A percentile compares a stretch with the other conserved stretches of the same genome.
phyloP scores from a whole-genome alignment of 2,888 invertebrate genomes.

The Pterobdella sp. region DNA sequence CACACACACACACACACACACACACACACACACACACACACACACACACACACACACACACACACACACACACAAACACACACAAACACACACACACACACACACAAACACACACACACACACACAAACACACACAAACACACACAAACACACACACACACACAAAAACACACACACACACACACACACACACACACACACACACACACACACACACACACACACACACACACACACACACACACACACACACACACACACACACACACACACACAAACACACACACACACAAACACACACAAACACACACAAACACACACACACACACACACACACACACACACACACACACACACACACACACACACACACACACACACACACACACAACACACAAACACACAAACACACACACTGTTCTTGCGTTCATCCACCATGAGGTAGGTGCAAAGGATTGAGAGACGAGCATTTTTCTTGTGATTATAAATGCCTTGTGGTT shows the following conservation, averaged over 20 bases:
- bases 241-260: slow-evolving; percentile 18
- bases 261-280: slow-evolving; percentile 1
- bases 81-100: slow-evolving; percentile 18
- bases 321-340: neutral
- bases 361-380: neutral
- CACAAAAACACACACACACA: neutral
- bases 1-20: neutral
- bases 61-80: slow-evolving; percentile 12
- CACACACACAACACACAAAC: slow-evolving; percentile 13
- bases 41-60: neutral
- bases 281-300: slow-evolving; percentile 6
- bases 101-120: slow-evolving; percentile 1
- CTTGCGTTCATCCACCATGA: too few relatives aligned
- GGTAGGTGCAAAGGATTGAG: too few relatives aligned
- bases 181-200: slow-evolving; percentile 16
- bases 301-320: neutral
- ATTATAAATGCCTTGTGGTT: too few relatives aligned
- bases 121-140: slow-evolving; percentile 10
- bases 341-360: slow-evolving; percentile 14
- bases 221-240: slow-evolving; percentile 5
- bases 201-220: neutral
- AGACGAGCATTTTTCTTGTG: too few relatives aligned
- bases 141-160: neutral
- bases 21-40: neutral
- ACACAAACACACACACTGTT: neutral